Evolutionary conservation across 1,140 invertebrate species (phyloP).

Genomic region (Neomicropteryx cornuta): DNA sequence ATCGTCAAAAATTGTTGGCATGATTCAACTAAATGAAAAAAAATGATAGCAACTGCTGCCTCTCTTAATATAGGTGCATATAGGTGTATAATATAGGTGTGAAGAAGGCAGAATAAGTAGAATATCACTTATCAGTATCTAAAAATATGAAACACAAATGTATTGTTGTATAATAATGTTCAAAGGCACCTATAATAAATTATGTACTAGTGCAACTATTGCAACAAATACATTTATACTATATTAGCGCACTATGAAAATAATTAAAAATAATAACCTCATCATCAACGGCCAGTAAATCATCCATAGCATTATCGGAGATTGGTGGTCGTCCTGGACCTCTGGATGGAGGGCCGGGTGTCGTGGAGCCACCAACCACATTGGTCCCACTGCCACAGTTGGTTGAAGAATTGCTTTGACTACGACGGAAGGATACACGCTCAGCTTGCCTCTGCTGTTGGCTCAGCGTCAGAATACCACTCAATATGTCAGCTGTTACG

Average conservation of each 20-base stretch:
- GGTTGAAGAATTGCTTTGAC: constrained; percentile 22
- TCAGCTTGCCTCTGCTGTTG: constrained; percentile 54
- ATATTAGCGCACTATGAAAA: constrained; percentile 1
- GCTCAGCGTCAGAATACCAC: constrained; percentile 58
- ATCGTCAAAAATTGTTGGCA: too few species aligned
- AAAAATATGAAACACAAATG: too few species aligned
- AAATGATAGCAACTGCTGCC: too few species aligned
- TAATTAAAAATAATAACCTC: constrained; percentile 23
- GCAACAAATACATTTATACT: constrained; percentile 3
- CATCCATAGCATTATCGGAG: constrained; percentile 45
- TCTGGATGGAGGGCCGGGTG: constrained; percentile 26
- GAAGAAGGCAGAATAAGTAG: too few species aligned
- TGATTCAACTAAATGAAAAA: too few species aligned
- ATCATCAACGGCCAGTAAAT: constrained; percentile 46
- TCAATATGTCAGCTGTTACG: constrained; percentile 41
- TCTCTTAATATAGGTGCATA: too few species aligned
- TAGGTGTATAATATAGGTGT: too few species aligned
- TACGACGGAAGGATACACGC: constrained; percentile 38
- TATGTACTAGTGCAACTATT: background rate
- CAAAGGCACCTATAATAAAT: constrained; percentile 6
- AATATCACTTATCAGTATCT: too few species aligned
- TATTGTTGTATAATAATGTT: too few species aligned
- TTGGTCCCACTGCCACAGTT: too few species aligned
- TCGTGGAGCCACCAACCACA: constrained; percentile 19
- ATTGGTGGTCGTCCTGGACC: constrained; percentile 54